Conservation (phyloP, 2,113 vertebrate species). For the Crotophaga sulcirostris region DNA sequence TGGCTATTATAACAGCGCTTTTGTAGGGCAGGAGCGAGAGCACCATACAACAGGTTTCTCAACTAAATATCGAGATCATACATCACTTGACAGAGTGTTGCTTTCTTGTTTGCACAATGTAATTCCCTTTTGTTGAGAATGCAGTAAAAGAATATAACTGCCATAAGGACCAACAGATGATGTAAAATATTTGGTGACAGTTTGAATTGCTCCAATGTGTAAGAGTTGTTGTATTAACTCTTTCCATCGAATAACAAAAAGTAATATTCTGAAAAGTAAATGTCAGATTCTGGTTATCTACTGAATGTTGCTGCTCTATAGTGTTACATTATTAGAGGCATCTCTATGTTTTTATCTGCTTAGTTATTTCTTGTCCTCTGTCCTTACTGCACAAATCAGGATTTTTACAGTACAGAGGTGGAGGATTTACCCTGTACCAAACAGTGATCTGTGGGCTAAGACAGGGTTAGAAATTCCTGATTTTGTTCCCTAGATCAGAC, state of each 20-base stretch:
- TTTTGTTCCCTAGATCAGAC: background rate
- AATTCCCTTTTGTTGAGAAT: constrained; percentile 1
- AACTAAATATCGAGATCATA: background rate
- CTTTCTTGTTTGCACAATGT: background rate
- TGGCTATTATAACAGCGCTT: background rate
- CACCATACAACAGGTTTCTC: background rate
- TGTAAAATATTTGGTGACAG: background rate
- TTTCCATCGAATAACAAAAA: background rate
- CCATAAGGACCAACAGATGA: background rate
- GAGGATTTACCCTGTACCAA: background rate
- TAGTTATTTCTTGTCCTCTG: background rate
- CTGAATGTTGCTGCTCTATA: background rate
- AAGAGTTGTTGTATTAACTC: background rate
- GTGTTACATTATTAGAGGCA: background rate
- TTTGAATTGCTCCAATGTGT: background rate
- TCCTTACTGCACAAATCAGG: background rate
- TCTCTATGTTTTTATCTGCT: background rate
- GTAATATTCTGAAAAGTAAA: background rate
- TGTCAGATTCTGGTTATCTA: background rate
- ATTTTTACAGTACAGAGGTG: background rate
- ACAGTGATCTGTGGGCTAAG: background rate
- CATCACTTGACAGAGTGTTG: background rate
- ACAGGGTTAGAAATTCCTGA: background rate
- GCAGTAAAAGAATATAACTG: background rate
- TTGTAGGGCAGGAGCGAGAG: background rate